Base-by-base conservation (phyloP, 2,888 invertebrate genomes). In the Phymatocera aterrima region DNA sequence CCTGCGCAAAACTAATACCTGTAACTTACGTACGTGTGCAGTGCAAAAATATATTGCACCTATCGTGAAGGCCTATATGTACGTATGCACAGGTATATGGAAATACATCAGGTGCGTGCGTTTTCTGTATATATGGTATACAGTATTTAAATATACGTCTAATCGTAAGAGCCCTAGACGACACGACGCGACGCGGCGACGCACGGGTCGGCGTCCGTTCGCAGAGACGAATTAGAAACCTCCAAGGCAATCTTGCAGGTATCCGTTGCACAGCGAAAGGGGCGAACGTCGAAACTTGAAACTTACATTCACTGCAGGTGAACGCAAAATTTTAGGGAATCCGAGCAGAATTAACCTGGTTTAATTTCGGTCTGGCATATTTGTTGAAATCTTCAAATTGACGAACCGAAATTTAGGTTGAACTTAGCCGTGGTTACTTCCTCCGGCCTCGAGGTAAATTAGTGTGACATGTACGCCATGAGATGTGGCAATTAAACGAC, bases 1-100 rank as follows among this genome's bases (percentile, higher is more conserved):
- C 77, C 77, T 80, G 81, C 70, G 54, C 51, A 75, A 21, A 54
- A 70, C 65, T 54, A 68, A 60, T 65, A n/a, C 8, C 12, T 34
- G 12, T 21, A 8, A 28, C 15, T 43, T 21, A 18, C 18, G 24
- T 43, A 28, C 46, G 72, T 64, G 21, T 15, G 12, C 43, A 18
- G 40, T 65, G 18, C 21, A 43, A n/a, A 51, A 5, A 48, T n/a
- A 51, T n/a, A 15, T 24, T n/a, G 60, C 60, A 31, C 31, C 4
- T 60, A 18, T 28, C 18, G 12, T 60, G n/a, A 8, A 60, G 3
- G 31, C 10, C 6, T 54, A 54, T 15, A 54, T 54, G 18, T 8
- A 8, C n/a, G 24, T 15, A 60, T 60, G 8, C 28, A 12, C 6
- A 3, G 8, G 28, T 28, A 24, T 28, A 60, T 28, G 28, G 8